Evolutionary conservation across 1,140 invertebrate genomes (phyloP).

Genomic region (Drosophila biarmipes): DNA sequence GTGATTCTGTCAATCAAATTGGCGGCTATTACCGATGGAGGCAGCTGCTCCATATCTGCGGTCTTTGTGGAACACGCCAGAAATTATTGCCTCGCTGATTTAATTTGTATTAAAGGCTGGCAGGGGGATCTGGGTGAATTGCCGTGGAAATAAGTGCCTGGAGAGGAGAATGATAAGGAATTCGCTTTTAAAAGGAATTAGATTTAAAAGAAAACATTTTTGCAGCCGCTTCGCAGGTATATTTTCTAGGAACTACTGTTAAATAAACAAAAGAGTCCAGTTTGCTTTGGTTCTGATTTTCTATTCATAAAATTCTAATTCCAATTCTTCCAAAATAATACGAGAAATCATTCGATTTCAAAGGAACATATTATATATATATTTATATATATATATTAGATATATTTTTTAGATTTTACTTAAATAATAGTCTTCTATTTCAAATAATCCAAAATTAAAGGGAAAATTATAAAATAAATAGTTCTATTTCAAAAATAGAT

Average conservation of each 20-base stretch:
- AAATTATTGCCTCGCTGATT: constrained; percentile 64
- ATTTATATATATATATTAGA: too few species aligned
- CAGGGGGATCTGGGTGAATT: neutral
- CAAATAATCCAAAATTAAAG: too few species aligned
- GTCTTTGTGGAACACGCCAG: constrained; percentile 25
- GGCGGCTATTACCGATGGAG: constrained; percentile 33
- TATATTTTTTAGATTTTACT: too few species aligned
- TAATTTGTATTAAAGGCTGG: constrained; percentile 49
- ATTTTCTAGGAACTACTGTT: neutral
- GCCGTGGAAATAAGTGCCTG: constrained; percentile 12
- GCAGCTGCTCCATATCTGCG: constrained; percentile 20
- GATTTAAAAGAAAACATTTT: constrained; percentile 1
- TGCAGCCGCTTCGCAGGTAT: neutral
- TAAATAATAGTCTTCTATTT: too few species aligned
- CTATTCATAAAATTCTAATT: too few species aligned
- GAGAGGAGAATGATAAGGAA: constrained; percentile 15
- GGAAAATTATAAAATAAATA: too few species aligned
- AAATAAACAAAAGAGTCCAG: neutral
- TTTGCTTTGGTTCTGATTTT: too few species aligned
- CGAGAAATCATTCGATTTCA: too few species aligned
- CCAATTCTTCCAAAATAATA: too few species aligned
- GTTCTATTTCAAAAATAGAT: too few species aligned
- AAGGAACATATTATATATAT: too few species aligned
- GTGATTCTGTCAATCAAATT: constrained; percentile 73
- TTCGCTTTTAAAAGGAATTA: neutral